Percentiles rank a stretch among this genome's conserved stretches.
These are phyloP conservation scores for Philhelius pedissequus DNA, from an alignment of 2,888 invertebrate genomes.

Conservation along the genomic window DNA sequence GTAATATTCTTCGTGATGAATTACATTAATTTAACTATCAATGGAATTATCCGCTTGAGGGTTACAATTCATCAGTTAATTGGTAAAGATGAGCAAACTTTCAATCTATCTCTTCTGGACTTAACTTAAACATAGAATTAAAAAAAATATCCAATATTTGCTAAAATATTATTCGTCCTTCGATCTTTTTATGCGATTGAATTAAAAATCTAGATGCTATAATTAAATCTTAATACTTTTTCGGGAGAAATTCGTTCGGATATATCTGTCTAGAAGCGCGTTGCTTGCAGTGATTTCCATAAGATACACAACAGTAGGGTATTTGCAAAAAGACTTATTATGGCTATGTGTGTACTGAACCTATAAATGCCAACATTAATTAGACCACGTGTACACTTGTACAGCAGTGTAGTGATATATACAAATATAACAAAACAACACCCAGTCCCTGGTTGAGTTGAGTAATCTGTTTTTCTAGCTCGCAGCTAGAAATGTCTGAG, in stretches of 20 bases:
- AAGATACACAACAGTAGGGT: not conserved
- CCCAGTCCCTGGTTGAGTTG: conserved; percentile 1
- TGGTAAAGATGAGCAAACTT: conserved; percentile 7
- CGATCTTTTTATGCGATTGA: not conserved
- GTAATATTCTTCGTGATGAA: conserved; percentile 41
- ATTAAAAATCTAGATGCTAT: not conserved
- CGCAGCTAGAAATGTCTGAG: conserved; percentile 34
- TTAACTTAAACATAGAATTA: conserved; percentile 12
- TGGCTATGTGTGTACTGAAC: not conserved
- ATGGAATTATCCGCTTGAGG: not conserved
- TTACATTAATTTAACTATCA: conserved; percentile 9
- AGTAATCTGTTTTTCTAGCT: conserved; percentile 48
- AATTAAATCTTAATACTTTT: conserved; percentile 29
- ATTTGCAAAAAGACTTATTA: not conserved
- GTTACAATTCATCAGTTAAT: conserved; percentile 40
- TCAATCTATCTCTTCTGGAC: conserved; percentile 4
- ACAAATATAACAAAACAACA: not conserved
- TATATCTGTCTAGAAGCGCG: conserved; percentile 1
- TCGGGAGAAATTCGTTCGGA: conserved; percentile 26
- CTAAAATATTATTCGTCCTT: not conserved
- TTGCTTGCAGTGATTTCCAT: not conserved
- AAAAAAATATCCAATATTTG: conserved; percentile 19
- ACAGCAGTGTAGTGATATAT: not conserved
- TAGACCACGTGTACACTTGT: conserved; percentile 25
- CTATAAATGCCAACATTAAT: conserved; percentile 51